Percentiles rank a stretch among this genome's conserved stretches.
Conservation (phyloP, 2,888 invertebrate genomes). For the Cremastobaeus sp. region DNA sequence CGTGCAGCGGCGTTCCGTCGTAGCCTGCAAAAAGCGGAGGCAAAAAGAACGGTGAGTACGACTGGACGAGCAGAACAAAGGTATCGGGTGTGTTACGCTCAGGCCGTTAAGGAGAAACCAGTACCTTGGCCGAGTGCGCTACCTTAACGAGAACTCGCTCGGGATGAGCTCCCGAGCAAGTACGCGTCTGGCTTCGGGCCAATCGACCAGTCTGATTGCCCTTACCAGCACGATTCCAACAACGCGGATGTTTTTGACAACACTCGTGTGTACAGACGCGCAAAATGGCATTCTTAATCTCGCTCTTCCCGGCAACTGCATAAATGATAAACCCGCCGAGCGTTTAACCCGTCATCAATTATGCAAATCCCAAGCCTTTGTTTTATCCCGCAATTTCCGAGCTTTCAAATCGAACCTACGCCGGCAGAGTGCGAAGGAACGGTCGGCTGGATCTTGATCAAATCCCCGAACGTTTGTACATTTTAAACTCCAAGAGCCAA, state of each 20-base stretch:
- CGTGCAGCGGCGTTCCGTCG: conserved; percentile 76
- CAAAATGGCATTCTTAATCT: too few species aligned
- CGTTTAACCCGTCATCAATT: too few species aligned
- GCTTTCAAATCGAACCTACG: too few species aligned
- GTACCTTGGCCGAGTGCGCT: conserved; percentile 60
- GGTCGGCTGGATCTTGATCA: too few species aligned
- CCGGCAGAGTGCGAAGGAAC: too few species aligned
- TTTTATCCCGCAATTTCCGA: too few species aligned
- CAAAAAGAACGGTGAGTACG: conserved; percentile 55
- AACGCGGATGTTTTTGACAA: conserved; percentile 39
- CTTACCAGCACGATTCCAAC: conserved; percentile 19
- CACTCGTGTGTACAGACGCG: too few species aligned
- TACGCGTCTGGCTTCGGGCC: conserved; percentile 41
- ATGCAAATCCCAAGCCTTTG: too few species aligned
- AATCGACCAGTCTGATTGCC: conserved; percentile 38
- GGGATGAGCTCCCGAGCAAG: conserved; percentile 27
- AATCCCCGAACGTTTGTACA: too few species aligned
- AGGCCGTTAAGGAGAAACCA: conserved; percentile 72
- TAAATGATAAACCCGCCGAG: too few species aligned
- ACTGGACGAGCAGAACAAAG: conserved; percentile 61
- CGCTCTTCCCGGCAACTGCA: too few species aligned
- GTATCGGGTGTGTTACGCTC: conserved; percentile 25
- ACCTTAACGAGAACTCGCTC: conserved; percentile 50
- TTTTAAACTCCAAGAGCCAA: too few species aligned
- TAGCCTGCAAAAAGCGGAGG: conserved; percentile 71